A percentile compares a stretch with the other conserved stretches of the same genome.
phyloP scores from a whole-genome alignment of 2,888 invertebrate species.

The Trichopria drosophilae region DNA sequence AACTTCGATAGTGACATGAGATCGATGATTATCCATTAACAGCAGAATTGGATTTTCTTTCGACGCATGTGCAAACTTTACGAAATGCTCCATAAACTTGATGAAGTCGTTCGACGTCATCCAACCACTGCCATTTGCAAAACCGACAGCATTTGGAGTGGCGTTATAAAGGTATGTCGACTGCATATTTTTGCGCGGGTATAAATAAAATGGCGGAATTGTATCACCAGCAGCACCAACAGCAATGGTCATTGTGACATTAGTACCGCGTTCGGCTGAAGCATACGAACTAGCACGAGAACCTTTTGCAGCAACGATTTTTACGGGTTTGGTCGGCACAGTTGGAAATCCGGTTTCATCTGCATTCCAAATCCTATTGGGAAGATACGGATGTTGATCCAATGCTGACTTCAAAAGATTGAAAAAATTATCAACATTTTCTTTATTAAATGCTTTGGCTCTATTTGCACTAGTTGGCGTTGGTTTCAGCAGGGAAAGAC shows the following conservation, averaged over 20 bases:
- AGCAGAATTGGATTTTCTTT: constrained; percentile 41
- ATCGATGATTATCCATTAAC: constrained; percentile 42
- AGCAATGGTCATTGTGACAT: constrained; percentile 38
- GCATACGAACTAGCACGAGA: constrained; percentile 30
- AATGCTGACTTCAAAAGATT: constrained; percentile 28
- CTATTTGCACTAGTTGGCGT: constrained; percentile 3
- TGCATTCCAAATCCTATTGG: constrained; percentile 47
- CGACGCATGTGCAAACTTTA: constrained; percentile 39
- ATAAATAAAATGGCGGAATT: constrained; percentile 32
- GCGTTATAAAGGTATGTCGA: constrained; percentile 17
- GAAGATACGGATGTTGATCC: constrained; percentile 18
- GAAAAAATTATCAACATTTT: constrained; percentile 35
- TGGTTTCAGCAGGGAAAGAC: constrained; percentile 7
- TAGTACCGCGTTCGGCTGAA: constrained; percentile 42
- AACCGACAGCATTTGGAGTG: constrained; percentile 28
- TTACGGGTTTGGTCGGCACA: constrained; percentile 14
- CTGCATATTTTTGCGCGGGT: constrained; percentile 31
- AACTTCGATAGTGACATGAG: constrained; percentile 32
- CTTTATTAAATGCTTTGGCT: constrained; percentile 20
- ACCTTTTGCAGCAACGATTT: constrained; percentile 38
- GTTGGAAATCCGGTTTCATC: constrained; percentile 53
- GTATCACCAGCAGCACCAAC: constrained; percentile 30
- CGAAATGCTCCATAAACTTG: constrained; percentile 42
- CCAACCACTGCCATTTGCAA: constrained; percentile 33
- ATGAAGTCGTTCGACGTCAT: constrained; percentile 30